Base-by-base conservation (phyloP, 2,797 vertebrate species). In the Pseudochromis fuscus region DNA sequence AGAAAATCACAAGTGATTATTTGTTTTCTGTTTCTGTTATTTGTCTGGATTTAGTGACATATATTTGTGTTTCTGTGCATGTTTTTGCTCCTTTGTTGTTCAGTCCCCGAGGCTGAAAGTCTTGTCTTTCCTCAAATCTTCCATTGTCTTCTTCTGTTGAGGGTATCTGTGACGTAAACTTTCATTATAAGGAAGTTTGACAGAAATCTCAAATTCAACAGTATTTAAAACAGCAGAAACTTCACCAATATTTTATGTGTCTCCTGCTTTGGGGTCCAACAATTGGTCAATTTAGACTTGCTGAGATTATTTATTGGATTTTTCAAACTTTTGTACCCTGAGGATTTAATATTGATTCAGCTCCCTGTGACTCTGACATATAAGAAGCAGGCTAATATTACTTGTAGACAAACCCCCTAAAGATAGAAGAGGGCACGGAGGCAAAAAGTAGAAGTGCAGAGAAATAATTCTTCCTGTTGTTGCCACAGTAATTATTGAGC, bases 51-150 rank as follows among this genome's bases (percentile, higher is more conserved):
- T 50, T 58, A 1, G 5, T 44, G 60, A 27, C 0, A 0, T 40
- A 12, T 2, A 1, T 80, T 67, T 72, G 24, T 67, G 58, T 48
- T 50, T 33, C 27, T 69, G 62, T 33, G 19, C 42, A 16, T 79
- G 67, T 88, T 83, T 56, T 50, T 49, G 13, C 42, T 73, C 33
- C 58, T 69, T 81, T 79, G 93, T 68, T 93, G 71, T 76, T 67
- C 48, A 42, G 46, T 72, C 72, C 75, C 75, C 74, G 85, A 87
- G 90, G 88, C 86, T 79, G 53, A 77, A 85, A 84, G 62, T 68
- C 49, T 81, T 67, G 82, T 70, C 58, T 75, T 66, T 82, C 70
- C 61, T 69, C 55, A 78, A 85, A 73, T 75, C 70, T 59, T 50
- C 73, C 51, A 60, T 72, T 85, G 84, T 88, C 81, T 81, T 27